Conservation (phyloP, 2,797 vertebrate genomes). For the Coracias cyanogaster region DNA sequence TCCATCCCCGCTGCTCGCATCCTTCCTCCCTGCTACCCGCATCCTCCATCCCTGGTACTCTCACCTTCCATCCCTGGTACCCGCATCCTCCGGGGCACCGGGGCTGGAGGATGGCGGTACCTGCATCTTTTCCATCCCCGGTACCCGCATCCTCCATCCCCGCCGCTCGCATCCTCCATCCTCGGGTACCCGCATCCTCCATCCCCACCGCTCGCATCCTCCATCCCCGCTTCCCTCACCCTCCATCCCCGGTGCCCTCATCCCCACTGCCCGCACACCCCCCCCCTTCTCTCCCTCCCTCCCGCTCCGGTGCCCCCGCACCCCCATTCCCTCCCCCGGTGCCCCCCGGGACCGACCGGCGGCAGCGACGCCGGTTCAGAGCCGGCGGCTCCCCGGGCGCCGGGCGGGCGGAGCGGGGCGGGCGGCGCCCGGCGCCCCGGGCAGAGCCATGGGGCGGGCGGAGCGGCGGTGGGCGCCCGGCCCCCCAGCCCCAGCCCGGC, state of each 20-base stretch:
- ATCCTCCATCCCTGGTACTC: neutral
- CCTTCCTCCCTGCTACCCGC: no score
- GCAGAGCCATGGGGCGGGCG: neutral
- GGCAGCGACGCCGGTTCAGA: conserved; percentile 15
- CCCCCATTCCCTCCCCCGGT: neutral
- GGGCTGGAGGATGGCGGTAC: neutral
- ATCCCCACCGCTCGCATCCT: neutral
- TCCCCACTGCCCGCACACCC: neutral
- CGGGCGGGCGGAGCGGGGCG: conserved; percentile 31
- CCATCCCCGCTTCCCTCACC: neutral
- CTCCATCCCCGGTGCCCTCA: neutral
- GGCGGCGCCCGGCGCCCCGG: neutral
- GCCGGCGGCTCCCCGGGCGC: neutral
- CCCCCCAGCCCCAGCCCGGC: neutral
- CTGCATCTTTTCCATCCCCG: neutral
- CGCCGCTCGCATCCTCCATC: neutral
- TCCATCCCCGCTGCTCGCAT: neutral
- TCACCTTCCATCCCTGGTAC: neutral
- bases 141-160: neutral
- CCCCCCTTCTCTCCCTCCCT: no score
- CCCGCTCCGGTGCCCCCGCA: neutral
- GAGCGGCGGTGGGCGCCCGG: conserved; percentile 1
- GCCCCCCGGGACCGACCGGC: neutral
- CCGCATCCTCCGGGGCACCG: neutral
- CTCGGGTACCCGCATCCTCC: neutral